Evolutionary conservation across 2,888 invertebrate species (phyloP).

Genomic region (Hoplodrina ambigua): DNA sequence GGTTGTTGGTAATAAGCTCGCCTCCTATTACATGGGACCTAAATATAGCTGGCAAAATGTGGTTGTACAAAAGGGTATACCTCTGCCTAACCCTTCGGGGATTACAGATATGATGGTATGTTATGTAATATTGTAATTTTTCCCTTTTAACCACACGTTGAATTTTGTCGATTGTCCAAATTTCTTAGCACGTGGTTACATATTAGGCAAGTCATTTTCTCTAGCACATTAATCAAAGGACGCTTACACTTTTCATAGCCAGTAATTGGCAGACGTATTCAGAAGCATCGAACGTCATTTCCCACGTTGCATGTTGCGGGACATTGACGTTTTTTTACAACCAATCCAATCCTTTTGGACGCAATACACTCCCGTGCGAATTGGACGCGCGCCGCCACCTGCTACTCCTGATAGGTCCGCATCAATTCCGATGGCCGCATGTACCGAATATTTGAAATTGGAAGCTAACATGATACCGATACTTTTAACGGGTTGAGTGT

Average conservation of each 20-base stretch:
- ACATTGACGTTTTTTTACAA: conserved; percentile 76
- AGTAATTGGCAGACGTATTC: conserved; percentile 48
- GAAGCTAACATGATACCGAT: conserved; percentile 47
- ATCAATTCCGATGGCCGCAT: conserved; percentile 72
- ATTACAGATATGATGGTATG: no score
- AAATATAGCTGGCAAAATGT: no score
- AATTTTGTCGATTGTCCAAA: no score
- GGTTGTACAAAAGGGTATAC: no score
- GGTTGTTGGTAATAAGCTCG: no score
- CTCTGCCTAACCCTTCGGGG: no score
- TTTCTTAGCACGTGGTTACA: no score
- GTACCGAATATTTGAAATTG: conserved; percentile 67
- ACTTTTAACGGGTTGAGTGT: conserved; percentile 36
- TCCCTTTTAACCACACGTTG: no score
- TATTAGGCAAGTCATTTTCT: no score
- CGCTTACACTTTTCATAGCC: conserved; percentile 19
- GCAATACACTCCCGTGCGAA: conserved; percentile 74
- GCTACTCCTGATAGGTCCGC: conserved; percentile 71
- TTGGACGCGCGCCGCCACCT: conserved; percentile 77
- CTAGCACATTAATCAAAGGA: no score
- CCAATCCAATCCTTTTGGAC: conserved; percentile 76
- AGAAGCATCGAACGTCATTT: conserved; percentile 59
- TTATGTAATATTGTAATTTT: no score
- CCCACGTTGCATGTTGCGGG: conserved; percentile 63
- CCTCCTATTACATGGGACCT: no score